These are phyloP conservation scores for Eristalis intricaria DNA, from an alignment of 2,888 invertebrate species.

Conservation along the genomic window DNA sequence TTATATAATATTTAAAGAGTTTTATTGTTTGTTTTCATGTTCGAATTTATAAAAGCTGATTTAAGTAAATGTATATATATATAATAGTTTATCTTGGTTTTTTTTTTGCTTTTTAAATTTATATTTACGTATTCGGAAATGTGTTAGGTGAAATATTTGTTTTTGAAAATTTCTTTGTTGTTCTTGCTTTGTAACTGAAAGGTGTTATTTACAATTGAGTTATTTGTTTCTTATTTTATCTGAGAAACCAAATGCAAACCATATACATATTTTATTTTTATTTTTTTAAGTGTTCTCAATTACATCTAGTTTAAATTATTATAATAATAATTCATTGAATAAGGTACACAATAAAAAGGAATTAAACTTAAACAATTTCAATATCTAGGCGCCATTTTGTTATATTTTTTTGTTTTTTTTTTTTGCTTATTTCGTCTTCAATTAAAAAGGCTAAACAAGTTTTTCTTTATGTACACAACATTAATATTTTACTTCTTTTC, in stretches of 20 bases:
- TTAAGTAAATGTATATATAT: slow-evolving; percentile 25
- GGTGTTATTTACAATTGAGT: slow-evolving; percentile 54
- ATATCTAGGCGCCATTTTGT: slow-evolving; percentile 46
- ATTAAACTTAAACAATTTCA: slow-evolving; percentile 36
- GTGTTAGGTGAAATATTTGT: slow-evolving; percentile 21
- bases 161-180: slow-evolving; percentile 1
- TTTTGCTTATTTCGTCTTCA: neutral
- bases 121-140: slow-evolving; percentile 44
- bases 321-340: slow-evolving; percentile 19
- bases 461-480: slow-evolving; percentile 2
- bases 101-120: neutral
- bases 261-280: slow-evolving; percentile 8
- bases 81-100: slow-evolving; percentile 17
- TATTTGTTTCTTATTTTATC: neutral
- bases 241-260: slow-evolving; percentile 50
- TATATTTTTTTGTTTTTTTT: neutral
- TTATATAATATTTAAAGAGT: neutral
- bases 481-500: neutral
- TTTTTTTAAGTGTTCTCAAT: slow-evolving; percentile 3
- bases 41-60: slow-evolving; percentile 40
- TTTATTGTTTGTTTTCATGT: neutral
- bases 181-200: slow-evolving; percentile 56
- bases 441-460: slow-evolving; percentile 25
- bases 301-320: slow-evolving; percentile 11
- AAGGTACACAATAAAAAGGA: slow-evolving; percentile 34